Base-by-base conservation (phyloP, 2,888 invertebrate genomes). In the Perizoma affinitatum region DNA sequence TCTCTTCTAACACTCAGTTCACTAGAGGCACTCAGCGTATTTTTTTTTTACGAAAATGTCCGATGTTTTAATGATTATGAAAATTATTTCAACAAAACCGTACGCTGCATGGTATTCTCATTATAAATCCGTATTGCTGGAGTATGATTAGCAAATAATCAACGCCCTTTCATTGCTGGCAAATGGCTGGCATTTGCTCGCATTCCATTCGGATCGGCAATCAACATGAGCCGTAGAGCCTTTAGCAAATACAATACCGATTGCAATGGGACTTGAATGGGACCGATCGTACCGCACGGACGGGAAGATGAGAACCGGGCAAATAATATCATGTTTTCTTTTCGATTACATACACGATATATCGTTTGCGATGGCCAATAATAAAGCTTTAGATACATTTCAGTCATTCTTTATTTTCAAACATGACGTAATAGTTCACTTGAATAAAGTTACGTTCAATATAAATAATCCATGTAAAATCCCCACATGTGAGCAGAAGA, bases 211-310 rank as follows among this genome's bases (percentile, higher is more conserved):
- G 44, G 80, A 87, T 84, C 83, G 84, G 76, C 86, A 84, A 87
- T 87, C 87, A 84, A 90, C 90, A 88, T 82, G 87, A 84, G 79
- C 85, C 73, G 80, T 83, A 77, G 83, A 90, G 90, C 84, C 84
- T 83, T 90, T 80, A 68, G 88, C 83, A 90, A 90, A 91, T 78
- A 89, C 86, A 88, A 88, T 87, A 86, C 82, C 80, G 79, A 78
- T 78, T 82, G 86, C 86, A 86, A 82, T 82, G 79, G 77, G 78
- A 75, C 83, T 83, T 79, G 79, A 86, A 82, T 78, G 72, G 75
- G 75, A 74, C 73, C 76, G 78, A 83, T 80, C 71, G 82, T 80
- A 80, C 78, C 73, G 73, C 74, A 44, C 42, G 73, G 75, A 74
- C 74, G 74, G 73, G 67, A 82, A 84, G 80, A 87, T 83, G 83